phyloP scores from a whole-genome alignment of 2,888 invertebrate species.

The Leptopilina syphax region DNA sequence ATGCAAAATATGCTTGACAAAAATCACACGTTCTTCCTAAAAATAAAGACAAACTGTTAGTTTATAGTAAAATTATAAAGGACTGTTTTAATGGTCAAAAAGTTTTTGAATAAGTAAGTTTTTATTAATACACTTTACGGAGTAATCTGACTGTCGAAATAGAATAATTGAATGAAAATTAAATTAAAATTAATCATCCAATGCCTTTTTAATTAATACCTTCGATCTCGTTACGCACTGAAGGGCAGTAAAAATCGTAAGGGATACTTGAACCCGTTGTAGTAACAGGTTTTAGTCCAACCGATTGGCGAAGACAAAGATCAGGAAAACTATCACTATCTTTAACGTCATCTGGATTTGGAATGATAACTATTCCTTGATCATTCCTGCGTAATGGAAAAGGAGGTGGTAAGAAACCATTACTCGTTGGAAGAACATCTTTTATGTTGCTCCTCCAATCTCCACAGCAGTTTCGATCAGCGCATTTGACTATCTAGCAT shows the following conservation, averaged over 20 bases:
- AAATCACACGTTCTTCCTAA: conserved; percentile 9
- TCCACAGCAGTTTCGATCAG: neutral
- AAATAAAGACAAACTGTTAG: neutral
- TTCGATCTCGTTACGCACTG: neutral
- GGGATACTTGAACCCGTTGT: neutral
- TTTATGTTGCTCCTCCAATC: conserved; percentile 11
- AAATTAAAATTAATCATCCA: neutral
- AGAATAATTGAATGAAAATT: no score
- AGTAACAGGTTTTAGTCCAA: neutral
- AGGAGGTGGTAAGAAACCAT: conserved; percentile 18
- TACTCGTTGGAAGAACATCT: neutral
- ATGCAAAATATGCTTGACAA: neutral
- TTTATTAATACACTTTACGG: neutral
- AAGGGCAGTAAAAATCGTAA: conserved; percentile 1
- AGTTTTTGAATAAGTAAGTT: neutral
- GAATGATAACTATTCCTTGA: neutral
- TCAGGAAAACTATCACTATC: neutral
- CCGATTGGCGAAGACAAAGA: neutral
- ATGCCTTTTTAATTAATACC: neutral
- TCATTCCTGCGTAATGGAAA: neutral
- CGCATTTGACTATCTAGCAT: conserved; percentile 13
- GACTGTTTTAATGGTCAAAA: neutral
- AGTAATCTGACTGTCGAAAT: no score
- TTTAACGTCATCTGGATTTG: neutral
- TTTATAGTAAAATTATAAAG: no score